Evolutionary conservation across 2,797 vertebrate species (phyloP).

Genomic region (Dromococcyx pavoninus): DNA sequence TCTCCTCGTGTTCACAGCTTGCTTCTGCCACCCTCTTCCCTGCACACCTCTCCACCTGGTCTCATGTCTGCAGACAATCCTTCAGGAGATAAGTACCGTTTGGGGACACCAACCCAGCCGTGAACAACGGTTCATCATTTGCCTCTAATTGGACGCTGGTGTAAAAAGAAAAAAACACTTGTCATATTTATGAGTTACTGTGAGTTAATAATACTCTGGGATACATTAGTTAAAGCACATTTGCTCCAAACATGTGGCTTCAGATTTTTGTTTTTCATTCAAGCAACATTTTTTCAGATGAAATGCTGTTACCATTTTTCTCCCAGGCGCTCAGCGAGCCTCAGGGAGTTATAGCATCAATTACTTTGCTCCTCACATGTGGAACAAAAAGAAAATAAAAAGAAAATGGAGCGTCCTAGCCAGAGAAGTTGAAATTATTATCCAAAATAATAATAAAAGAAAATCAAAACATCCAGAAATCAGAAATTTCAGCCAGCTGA

Average conservation of each 20-base stretch:
- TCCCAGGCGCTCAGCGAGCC: slow-evolving; percentile 28
- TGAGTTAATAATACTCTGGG: slow-evolving; percentile 73
- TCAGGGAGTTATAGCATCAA: slow-evolving; percentile 45
- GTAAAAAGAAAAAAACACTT: slow-evolving; percentile 72
- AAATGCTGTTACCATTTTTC: slow-evolving; percentile 3
- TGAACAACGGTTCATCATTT: slow-evolving; percentile 36
- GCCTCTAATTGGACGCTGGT: slow-evolving; percentile 68
- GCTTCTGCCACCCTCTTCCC: slow-evolving; percentile 68
- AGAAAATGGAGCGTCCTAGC: background rate
- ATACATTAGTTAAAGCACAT: slow-evolving; percentile 72
- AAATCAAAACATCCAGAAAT: slow-evolving; percentile 38
- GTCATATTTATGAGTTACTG: slow-evolving; percentile 77
- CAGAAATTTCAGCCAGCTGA: slow-evolving; percentile 42
- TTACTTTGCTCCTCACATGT: slow-evolving; percentile 39
- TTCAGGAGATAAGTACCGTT: slow-evolving; percentile 65
- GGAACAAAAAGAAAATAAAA: slow-evolving; percentile 2
- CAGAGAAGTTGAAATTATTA: slow-evolving; percentile 32
- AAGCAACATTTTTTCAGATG: slow-evolving; percentile 49
- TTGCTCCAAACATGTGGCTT: slow-evolving; percentile 68
- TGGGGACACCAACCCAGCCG: slow-evolving; percentile 40
- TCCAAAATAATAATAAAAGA: slow-evolving; percentile 51
- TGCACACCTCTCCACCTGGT: background rate
- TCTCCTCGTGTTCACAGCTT: slow-evolving; percentile 73
- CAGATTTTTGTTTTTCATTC: slow-evolving; percentile 54
- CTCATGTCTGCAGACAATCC: slow-evolving; percentile 18